These are phyloP conservation scores for Apocrypta bakeri DNA, from an alignment of 1,140 invertebrate species.

Conservation along the genomic window DNA sequence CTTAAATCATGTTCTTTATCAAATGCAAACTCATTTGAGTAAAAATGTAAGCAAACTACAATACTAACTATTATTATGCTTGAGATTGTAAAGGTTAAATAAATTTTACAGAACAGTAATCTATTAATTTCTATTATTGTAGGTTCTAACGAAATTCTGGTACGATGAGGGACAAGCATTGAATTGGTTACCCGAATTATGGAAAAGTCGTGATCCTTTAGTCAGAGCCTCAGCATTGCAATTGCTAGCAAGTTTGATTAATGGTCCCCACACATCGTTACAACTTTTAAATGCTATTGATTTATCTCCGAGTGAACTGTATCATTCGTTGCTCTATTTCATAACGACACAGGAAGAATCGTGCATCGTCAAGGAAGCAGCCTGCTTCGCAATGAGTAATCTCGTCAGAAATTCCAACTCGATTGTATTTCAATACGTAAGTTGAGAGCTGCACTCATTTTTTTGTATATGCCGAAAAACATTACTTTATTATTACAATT, in stretches of 20 bases:
- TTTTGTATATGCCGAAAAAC: too few species aligned
- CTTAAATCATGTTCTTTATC: conserved; percentile 75
- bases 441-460: conserved; percentile 33
- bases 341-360: conserved; percentile 64
- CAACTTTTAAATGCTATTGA: conserved; percentile 68
- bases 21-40: conserved; percentile 72
- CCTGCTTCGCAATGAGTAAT: conserved; percentile 66
- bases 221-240: conserved; percentile 74
- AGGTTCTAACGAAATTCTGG: conserved; percentile 67
- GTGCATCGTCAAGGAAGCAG: conserved; percentile 69
- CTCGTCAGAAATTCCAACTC: conserved; percentile 64
- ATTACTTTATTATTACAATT: conserved; percentile 1
- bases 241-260: conserved; percentile 71
- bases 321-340: conserved; percentile 61
- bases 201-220: conserved; percentile 74
- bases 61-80: too few species aligned
- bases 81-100: neutral
- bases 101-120: neutral
- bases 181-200: conserved; percentile 71
- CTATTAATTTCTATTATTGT: conserved; percentile 49
- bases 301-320: conserved; percentile 63
- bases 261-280: conserved; percentile 64
- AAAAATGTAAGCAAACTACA: conserved; percentile 64
- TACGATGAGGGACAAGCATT: conserved; percentile 64
- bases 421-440: conserved; percentile 63